A percentile compares a stretch with the other conserved stretches of the same genome.
Evolutionary conservation across 2,888 invertebrate species (phyloP).

Genomic region (Lycophotia porphyrea): DNA sequence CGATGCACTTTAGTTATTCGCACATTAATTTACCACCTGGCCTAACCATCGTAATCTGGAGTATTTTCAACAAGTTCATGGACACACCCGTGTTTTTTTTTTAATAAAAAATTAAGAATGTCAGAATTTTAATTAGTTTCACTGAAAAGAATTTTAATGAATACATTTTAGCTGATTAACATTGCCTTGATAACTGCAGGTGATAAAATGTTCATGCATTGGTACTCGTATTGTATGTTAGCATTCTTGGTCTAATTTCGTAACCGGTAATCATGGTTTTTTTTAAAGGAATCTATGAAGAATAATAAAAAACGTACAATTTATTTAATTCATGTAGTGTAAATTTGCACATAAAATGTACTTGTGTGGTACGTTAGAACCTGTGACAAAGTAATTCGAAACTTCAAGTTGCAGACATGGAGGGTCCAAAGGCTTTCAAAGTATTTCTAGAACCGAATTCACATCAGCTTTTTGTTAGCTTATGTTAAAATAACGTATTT

Average conservation of each 20-base stretch:
- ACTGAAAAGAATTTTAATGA: slow-evolving; percentile 62
- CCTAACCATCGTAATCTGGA: slow-evolving; percentile 45
- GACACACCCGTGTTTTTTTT: slow-evolving; percentile 4
- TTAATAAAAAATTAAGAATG: slow-evolving; percentile 27
- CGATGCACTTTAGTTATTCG: slow-evolving; percentile 33
- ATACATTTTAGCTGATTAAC: slow-evolving; percentile 59
- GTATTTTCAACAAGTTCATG: slow-evolving; percentile 51
- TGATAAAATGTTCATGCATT: slow-evolving; percentile 45
- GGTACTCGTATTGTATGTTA: slow-evolving; percentile 8
- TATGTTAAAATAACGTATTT: background rate
- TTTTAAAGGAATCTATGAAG: background rate
- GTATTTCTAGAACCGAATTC: background rate
- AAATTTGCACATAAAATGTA: background rate
- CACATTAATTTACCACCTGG: slow-evolving; percentile 42
- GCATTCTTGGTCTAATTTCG: background rate
- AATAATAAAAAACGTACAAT: background rate
- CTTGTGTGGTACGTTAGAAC: background rate
- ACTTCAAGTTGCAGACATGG: background rate
- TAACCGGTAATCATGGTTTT: background rate
- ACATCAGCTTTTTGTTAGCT: background rate
- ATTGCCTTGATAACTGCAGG: slow-evolving; percentile 44
- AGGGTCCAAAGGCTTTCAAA: background rate
- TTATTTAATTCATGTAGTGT: background rate
- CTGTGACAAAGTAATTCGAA: background rate
- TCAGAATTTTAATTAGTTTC: slow-evolving; percentile 60